Base-by-base conservation (phyloP, 2,888 invertebrate species). In the Vanessa cardui region DNA sequence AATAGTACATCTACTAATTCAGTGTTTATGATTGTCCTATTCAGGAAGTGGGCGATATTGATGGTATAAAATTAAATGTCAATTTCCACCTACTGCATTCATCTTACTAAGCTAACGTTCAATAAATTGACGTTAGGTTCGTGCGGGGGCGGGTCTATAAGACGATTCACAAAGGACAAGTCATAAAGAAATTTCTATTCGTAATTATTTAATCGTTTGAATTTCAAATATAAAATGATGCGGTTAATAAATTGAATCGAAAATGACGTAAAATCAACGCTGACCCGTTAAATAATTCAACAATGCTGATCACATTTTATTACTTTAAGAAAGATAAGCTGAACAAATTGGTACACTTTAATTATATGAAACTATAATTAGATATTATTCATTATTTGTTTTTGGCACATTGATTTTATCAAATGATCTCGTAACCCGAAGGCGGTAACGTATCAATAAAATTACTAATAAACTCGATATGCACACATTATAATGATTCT, bases 371-470 rank as follows among this genome's bases (percentile, higher is more conserved):
- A 58, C 47, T 62, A 72, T 72, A 70, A 72, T 65, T 72, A 67
- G 67, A 63, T 18, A 66, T 73, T 72, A 58, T 64, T 62, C 80
- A 80, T 77, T 74, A 62, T 67, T 81, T 86, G 86, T 85, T 84
- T 85, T 82, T 81, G 81, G 82, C 80, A 68, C 73, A 70, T 72
- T 76, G 80, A 83, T 83, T 75, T 83, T 86, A 86, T 86, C 85
- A 76, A 74, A 67, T 86, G 85, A 84, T 83, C 84, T 83, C 79
- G 79, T 86, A 83, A 86, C 86, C 82, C 75, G 76, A 74, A 73
- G 77, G 78, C 80, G 80, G 80, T 76, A 73, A 72, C 73, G 64
- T 72, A 70, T 70, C 68, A 63, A 62, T 65, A 63, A 39, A 44
- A 45, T n/a, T 62, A 58, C 54, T 63, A 59, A 62, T 69, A 50